phyloP scores from a whole-genome alignment of 1,140 invertebrate species.

The Drosophila asahinai region DNA sequence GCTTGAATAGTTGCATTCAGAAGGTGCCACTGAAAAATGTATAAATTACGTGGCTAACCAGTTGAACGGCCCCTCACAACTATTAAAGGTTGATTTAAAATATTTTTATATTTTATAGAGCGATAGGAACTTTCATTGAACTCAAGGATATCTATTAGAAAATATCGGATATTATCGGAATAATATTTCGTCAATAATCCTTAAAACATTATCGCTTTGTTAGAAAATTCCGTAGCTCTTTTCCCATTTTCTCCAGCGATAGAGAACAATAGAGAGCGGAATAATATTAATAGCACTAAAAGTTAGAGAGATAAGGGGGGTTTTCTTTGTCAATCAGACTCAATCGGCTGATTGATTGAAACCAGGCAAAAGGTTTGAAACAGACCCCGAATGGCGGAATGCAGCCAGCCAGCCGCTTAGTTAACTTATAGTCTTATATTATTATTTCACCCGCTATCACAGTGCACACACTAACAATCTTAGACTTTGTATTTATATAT shows the following conservation, averaged over 20 bases:
- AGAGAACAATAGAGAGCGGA: not conserved
- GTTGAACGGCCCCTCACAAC: not conserved
- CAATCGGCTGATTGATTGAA: constrained; percentile 9
- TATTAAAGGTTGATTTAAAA: constrained; percentile 9
- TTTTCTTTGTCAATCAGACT: constrained; percentile 39
- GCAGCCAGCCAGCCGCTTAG: constrained; percentile 8
- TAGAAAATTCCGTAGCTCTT: not conserved
- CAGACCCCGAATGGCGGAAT: constrained; percentile 1
- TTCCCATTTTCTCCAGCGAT: not conserved
- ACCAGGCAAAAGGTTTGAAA: constrained; percentile 15
- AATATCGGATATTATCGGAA: too few species aligned
- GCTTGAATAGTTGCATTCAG: constrained; percentile 9
- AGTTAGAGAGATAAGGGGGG: constrained; percentile 3
- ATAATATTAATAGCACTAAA: constrained; percentile 6
- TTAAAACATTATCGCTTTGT: too few species aligned
- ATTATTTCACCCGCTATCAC: constrained; percentile 26
- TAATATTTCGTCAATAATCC: not conserved
- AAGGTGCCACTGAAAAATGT: constrained; percentile 4
- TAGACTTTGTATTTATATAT: constrained; percentile 6
- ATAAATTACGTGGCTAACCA: not conserved
- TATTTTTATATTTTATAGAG: not conserved
- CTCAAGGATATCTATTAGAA: not conserved
- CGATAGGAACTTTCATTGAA: not conserved
- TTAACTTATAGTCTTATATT: constrained; percentile 24
- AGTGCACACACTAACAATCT: constrained; percentile 1